These are phyloP conservation scores for Antechinus stuartii DNA, from an alignment of 2,113 vertebrate species.

Conservation along the genomic window DNA sequence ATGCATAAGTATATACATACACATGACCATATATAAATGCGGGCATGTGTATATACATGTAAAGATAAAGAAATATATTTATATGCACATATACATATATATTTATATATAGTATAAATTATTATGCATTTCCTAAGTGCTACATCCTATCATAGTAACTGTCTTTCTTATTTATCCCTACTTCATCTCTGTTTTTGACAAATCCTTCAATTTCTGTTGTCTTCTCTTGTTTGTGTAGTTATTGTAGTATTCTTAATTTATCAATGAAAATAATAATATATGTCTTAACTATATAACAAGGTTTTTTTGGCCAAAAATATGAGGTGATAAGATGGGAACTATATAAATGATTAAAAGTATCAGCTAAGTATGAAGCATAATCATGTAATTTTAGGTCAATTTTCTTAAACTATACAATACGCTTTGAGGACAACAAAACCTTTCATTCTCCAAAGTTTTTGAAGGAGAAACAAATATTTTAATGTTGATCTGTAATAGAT, in stretches of 20 bases:
- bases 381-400: not conserved
- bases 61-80: no score
- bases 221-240: not conserved
- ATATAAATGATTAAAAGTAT: not conserved
- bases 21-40: not conserved
- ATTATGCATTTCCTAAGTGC: not conserved
- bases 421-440: not conserved
- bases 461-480: not conserved
- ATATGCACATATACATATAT: not conserved
- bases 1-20: not conserved
- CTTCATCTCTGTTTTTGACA: not conserved
- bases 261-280: not conserved
- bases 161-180: not conserved
- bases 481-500: not conserved
- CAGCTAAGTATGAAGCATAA: not conserved
- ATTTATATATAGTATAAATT: not conserved
- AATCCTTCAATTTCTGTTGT: not conserved
- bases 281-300: not conserved
- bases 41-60: not conserved
- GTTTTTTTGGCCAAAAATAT: not conserved
- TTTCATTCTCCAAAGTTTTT: not conserved
- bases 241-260: not conserved
- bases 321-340: not conserved
- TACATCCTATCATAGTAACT: not conserved
- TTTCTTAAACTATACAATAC: not conserved